phyloP scores from a whole-genome alignment of 2,113 vertebrate genomes.

The Fulmarus glacialis region DNA sequence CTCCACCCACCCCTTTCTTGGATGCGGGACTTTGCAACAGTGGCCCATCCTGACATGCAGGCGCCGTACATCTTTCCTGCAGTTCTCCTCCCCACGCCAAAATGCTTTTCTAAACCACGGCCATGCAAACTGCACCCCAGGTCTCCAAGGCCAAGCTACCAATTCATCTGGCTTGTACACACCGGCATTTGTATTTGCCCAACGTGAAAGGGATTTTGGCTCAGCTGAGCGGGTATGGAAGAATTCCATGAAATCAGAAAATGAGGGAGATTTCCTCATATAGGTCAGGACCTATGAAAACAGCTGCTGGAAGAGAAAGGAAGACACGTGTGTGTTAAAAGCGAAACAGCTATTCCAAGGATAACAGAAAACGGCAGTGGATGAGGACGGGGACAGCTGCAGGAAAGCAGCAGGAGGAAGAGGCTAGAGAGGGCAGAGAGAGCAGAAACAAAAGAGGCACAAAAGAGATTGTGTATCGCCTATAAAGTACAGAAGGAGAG shows the following conservation, averaged over 20 bases:
- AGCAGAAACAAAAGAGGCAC: neutral
- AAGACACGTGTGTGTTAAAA: fast-evolving
- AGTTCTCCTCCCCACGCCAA: neutral
- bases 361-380: fast-evolving
- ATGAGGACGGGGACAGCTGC: neutral
- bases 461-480: neutral
- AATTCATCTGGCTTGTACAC: neutral
- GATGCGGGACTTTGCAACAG: neutral
- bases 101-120: neutral
- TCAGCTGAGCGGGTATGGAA: neutral
- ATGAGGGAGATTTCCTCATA: neutral
- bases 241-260: neutral
- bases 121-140: neutral
- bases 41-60: neutral
- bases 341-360: neutral
- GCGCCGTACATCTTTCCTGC: fast-evolving
- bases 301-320: neutral
- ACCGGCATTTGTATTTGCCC: neutral
- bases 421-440: neutral
- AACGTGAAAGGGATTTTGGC: neutral
- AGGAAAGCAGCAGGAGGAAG: neutral
- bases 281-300: neutral
- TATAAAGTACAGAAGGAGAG: neutral
- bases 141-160: neutral
- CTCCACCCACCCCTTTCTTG: neutral